These are phyloP conservation scores for Drosophila parvula DNA, from an alignment of 1,140 invertebrate species.

Conservation along the genomic window DNA sequence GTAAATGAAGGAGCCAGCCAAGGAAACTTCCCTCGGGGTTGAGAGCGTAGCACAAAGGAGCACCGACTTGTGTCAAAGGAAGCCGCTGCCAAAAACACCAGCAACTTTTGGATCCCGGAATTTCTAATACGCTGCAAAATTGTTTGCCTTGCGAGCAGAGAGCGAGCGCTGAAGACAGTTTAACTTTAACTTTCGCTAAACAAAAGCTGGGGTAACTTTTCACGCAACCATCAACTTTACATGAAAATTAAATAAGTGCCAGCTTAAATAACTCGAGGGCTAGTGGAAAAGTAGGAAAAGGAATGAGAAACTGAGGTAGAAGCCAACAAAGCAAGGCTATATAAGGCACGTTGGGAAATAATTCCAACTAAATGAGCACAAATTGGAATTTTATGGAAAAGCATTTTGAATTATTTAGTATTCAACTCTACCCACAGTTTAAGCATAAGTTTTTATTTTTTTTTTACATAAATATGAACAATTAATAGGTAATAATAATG, in stretches of 20 bases:
- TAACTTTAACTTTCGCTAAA: slow-evolving; percentile 57
- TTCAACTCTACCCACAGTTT: background rate
- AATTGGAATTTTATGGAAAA: slow-evolving; percentile 1
- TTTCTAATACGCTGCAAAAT: slow-evolving; percentile 34
- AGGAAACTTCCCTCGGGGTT: background rate
- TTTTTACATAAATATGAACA: too few species aligned
- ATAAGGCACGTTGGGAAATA: background rate
- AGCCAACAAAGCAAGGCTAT: slow-evolving; percentile 17
- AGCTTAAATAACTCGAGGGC: slow-evolving; percentile 71
- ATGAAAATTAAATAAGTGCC: slow-evolving; percentile 81
- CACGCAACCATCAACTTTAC: slow-evolving; percentile 59
- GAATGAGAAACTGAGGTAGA: slow-evolving; percentile 15
- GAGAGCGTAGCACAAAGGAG: slow-evolving; percentile 12
- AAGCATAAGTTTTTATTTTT: too few species aligned
- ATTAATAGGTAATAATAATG: too few species aligned
- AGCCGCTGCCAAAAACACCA: slow-evolving; percentile 43
- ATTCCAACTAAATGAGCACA: background rate
- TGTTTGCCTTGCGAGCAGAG: slow-evolving; percentile 24
- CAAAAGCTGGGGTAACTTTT: slow-evolving; percentile 35
- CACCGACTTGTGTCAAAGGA: slow-evolving; percentile 45
- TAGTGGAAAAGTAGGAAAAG: slow-evolving; percentile 5
- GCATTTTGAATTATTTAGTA: background rate
- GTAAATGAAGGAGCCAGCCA: slow-evolving; percentile 1
- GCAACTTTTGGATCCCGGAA: slow-evolving; percentile 46
- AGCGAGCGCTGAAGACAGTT: slow-evolving; percentile 37